A percentile compares a stretch with the other conserved stretches of the same genome.
Evolutionary conservation across 2,797 vertebrate species (phyloP).

Genomic region (Tenualosa thibaudeaui): DNA sequence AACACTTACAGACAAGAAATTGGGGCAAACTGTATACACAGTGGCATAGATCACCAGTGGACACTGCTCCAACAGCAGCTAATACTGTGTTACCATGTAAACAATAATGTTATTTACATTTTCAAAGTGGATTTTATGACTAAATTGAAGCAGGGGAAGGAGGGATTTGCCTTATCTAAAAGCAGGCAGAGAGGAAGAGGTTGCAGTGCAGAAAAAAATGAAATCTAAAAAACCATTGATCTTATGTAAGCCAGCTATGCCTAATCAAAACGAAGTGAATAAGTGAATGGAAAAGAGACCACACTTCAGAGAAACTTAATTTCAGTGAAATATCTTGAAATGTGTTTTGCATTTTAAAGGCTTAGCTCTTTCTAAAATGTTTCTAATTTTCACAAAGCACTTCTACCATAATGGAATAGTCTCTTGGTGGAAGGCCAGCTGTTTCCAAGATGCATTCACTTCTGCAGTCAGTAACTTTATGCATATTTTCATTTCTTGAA

Average conservation of each 20-base stretch:
- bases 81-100: too few relatives aligned
- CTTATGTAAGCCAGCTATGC: background rate
- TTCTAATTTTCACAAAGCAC: background rate
- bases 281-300: background rate
- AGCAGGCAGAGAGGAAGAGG: slow-evolving; percentile 3
- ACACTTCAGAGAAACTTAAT: background rate
- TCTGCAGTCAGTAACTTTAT: background rate
- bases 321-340: background rate
- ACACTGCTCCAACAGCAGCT: too few relatives aligned
- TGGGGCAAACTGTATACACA: too few relatives aligned
- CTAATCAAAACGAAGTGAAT: background rate
- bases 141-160: slow-evolving; percentile 18
- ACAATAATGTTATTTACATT: background rate
- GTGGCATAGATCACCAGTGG: too few relatives aligned
- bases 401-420: background rate
- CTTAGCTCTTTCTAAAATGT: background rate
- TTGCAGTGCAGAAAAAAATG: background rate
- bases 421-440: background rate
- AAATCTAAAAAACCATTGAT: background rate
- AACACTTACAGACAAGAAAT: too few relatives aligned
- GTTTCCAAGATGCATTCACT: background rate
- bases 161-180: slow-evolving; percentile 40
- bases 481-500: too few relatives aligned
- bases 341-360: background rate
- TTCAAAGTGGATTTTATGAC: slow-evolving; percentile 44